Evolutionary conservation across 2,888 invertebrate genomes (phyloP).

Genomic region (Brachypalpus laphriformis): DNA sequence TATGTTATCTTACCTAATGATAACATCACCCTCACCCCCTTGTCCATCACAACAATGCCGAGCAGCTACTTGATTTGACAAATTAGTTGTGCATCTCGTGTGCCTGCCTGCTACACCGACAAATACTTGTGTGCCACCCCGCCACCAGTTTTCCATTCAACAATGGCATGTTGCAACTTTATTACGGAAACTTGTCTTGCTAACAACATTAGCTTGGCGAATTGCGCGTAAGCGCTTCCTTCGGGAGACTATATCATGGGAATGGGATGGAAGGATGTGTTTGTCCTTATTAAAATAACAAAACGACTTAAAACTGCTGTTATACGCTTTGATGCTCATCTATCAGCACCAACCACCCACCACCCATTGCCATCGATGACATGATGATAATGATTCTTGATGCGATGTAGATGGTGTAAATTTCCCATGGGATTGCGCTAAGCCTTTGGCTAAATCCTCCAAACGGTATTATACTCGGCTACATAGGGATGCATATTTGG

Average conservation of each 20-base stretch:
- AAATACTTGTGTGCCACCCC: background rate
- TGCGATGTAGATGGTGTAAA: slow-evolving; percentile 45
- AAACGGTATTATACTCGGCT: slow-evolving; percentile 31
- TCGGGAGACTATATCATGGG: background rate
- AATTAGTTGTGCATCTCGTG: slow-evolving; percentile 23
- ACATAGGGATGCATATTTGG: background rate
- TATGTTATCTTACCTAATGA: slow-evolving; percentile 19
- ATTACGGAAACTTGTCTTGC: slow-evolving; percentile 43
- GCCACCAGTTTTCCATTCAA: background rate
- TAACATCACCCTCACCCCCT: slow-evolving; percentile 5
- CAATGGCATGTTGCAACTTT: background rate
- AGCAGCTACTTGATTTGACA: slow-evolving; percentile 16
- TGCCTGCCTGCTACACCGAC: no score
- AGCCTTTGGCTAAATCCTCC: slow-evolving; percentile 67
- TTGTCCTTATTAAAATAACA: slow-evolving; percentile 57
- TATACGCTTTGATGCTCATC: slow-evolving; percentile 61
- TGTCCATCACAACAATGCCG: background rate
- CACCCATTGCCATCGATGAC: background rate
- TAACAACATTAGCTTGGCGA: slow-evolving; percentile 54
- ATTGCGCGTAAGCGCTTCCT: slow-evolving; percentile 35
- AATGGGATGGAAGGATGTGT: no score
- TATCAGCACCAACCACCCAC: background rate
- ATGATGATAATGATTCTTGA: slow-evolving; percentile 7
- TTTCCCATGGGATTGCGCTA: slow-evolving; percentile 63
- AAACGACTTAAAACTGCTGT: slow-evolving; percentile 50